Conservation (phyloP, 2,888 invertebrate genomes). For the Abrostola tripartita region DNA sequence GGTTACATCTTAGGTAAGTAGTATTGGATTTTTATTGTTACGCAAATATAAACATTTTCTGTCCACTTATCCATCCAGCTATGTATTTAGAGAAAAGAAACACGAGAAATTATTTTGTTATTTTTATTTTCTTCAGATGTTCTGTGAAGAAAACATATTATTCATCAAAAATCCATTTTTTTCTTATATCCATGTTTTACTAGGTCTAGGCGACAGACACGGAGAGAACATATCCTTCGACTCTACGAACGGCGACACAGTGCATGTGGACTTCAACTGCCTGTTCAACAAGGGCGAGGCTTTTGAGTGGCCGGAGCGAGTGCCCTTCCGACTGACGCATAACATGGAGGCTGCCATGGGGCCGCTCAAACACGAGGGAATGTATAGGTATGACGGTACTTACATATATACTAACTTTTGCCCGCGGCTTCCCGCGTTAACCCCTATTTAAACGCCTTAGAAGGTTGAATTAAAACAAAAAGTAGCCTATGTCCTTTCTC, state of each 20-base stretch:
- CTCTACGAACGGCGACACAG: slow-evolving; percentile 96
- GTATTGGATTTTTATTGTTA: slow-evolving; percentile 13
- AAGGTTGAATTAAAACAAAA: too few relatives aligned
- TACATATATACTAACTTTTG: background rate
- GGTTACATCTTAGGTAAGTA: slow-evolving; percentile 93
- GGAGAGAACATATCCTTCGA: slow-evolving; percentile 98
- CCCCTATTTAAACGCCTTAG: too few relatives aligned
- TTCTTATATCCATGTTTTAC: background rate
- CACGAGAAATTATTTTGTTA: too few relatives aligned
- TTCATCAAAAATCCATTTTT: too few relatives aligned
- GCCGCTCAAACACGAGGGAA: slow-evolving; percentile 96
- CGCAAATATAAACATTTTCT: background rate
- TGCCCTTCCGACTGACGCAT: slow-evolving; percentile 98
- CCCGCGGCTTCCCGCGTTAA: too few relatives aligned
- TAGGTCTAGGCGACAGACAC: slow-evolving; percentile 97
- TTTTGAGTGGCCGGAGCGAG: slow-evolving; percentile 96
- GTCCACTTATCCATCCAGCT: too few relatives aligned
- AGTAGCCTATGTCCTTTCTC: too few relatives aligned
- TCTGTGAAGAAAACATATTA: too few relatives aligned
- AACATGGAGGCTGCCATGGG: slow-evolving; percentile 99
- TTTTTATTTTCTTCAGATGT: too few relatives aligned
- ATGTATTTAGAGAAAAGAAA: too few relatives aligned
- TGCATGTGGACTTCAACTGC: slow-evolving; percentile 99
- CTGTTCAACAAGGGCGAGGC: slow-evolving; percentile 97
- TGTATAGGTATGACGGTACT: slow-evolving; percentile 86